A percentile compares a stretch with the other conserved stretches of the same genome.
These are phyloP conservation scores for Rhingia campestris DNA, from an alignment of 2,888 invertebrate genomes.

Conservation along the genomic window DNA sequence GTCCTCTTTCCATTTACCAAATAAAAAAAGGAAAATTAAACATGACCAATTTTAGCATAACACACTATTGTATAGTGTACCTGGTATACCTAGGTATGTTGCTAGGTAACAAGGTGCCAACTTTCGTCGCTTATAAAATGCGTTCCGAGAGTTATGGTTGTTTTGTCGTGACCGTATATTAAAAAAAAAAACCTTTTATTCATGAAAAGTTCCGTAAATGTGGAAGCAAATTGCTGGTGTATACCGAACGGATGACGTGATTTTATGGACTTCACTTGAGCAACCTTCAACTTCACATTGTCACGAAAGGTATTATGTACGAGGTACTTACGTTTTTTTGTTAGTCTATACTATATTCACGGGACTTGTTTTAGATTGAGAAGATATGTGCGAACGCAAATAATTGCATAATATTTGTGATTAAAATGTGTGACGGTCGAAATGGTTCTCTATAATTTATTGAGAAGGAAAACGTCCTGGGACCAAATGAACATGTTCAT, in stretches of 20 bases:
- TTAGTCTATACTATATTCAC: not conserved
- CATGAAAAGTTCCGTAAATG: constrained; percentile 26
- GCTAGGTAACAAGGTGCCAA: constrained; percentile 19
- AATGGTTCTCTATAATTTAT: too few relatives aligned
- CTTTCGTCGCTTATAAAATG: constrained; percentile 8
- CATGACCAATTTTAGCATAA: not conserved
- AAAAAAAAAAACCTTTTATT: not conserved
- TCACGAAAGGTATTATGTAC: constrained; percentile 14
- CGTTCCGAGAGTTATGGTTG: not conserved
- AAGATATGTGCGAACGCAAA: not conserved
- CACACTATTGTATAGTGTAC: not conserved
- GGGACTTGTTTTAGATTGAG: not conserved
- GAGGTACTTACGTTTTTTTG: not conserved
- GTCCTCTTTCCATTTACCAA: not conserved
- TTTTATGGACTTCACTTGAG: constrained; percentile 24
- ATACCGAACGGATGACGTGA: constrained; percentile 21
- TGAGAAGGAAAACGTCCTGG: too few relatives aligned
- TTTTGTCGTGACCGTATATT: constrained; percentile 36
- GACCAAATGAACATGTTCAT: too few relatives aligned
- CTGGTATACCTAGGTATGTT: not conserved
- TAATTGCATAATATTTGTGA: not conserved
- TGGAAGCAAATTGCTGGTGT: not conserved
- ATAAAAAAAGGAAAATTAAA: too few relatives aligned
- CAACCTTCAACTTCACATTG: constrained; percentile 31
- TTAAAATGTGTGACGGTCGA: too few relatives aligned